phyloP scores from a whole-genome alignment of 1,140 invertebrate genomes.

The Pissodes strobi region DNA sequence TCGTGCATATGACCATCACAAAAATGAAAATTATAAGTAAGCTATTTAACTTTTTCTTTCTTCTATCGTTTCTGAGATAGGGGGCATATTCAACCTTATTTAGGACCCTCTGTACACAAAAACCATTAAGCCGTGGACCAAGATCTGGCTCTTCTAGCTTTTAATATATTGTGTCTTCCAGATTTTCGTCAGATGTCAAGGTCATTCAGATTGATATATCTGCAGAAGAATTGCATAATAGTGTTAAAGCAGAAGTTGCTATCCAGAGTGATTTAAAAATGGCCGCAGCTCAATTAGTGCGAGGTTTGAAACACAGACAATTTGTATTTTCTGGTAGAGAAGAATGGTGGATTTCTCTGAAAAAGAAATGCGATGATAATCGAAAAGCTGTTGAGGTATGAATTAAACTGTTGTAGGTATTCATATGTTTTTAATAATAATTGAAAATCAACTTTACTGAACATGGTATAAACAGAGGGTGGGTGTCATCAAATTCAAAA shows the following conservation, averaged over 20 bases:
- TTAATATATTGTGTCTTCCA: constrained; percentile 30
- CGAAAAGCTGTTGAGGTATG: constrained; percentile 62
- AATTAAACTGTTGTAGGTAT: constrained; percentile 15
- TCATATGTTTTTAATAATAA: no score
- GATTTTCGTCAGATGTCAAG: constrained; percentile 82
- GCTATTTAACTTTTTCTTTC: no score
- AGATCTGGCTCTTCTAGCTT: no score
- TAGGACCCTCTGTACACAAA: no score
- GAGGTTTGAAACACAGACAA: constrained; percentile 61
- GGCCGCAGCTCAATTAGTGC: constrained; percentile 42
- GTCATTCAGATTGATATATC: constrained; percentile 91
- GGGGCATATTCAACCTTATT: no score
- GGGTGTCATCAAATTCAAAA: no score
- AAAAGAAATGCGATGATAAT: constrained; percentile 66
- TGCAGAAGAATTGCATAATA: constrained; percentile 92
- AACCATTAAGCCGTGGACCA: no score
- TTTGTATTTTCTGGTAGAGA: constrained; percentile 57
- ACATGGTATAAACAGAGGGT: no score
- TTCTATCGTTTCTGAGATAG: no score
- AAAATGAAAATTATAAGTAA: no score
- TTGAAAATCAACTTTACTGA: no score
- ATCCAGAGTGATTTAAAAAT: constrained; percentile 51
- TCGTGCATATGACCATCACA: no score
- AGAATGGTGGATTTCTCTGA: constrained; percentile 64
- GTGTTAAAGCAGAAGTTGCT: constrained; percentile 61